A percentile compares a stretch with the other conserved stretches of the same genome.
phyloP scores from a whole-genome alignment of 2,113 vertebrate species.

The Sphyrna mokarran region DNA sequence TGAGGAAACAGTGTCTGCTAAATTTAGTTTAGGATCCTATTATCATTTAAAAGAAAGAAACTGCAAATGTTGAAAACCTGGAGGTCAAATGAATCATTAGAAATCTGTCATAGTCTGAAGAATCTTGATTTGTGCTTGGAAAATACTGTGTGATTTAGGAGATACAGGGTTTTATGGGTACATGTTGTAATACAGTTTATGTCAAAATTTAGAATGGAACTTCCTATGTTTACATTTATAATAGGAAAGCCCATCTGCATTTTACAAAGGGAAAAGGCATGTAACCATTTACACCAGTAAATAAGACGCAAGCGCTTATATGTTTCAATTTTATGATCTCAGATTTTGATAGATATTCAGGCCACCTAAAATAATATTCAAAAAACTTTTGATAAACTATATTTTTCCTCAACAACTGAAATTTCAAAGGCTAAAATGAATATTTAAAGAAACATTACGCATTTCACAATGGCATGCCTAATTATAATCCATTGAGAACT shows the following conservation, averaged over 20 bases:
- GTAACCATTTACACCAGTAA: background rate
- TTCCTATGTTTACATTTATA: background rate
- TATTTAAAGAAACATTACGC: background rate
- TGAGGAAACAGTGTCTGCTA: background rate
- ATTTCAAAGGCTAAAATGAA: background rate
- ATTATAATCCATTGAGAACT: background rate
- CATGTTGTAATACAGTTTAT: background rate
- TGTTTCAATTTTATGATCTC: background rate
- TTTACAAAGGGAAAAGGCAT: background rate
- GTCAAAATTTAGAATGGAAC: background rate
- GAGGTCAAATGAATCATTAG: background rate
- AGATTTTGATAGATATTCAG: background rate
- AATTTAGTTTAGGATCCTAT: background rate
- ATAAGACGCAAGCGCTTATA: background rate
- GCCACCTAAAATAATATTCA: background rate
- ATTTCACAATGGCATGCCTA: background rate
- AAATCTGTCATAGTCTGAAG: background rate
- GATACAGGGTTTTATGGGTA: background rate
- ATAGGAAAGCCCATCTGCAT: background rate
- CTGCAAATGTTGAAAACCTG: background rate
- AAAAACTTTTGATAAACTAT: background rate
- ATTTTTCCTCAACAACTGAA: background rate
- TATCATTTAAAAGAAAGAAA: background rate
- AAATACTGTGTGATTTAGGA: background rate
- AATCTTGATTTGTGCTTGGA: background rate